Evolutionary conservation across 2,113 vertebrate genomes (phyloP), one percentile per base, ranked within the genome.

Genomic region (Actenoides hombroni): DNA sequence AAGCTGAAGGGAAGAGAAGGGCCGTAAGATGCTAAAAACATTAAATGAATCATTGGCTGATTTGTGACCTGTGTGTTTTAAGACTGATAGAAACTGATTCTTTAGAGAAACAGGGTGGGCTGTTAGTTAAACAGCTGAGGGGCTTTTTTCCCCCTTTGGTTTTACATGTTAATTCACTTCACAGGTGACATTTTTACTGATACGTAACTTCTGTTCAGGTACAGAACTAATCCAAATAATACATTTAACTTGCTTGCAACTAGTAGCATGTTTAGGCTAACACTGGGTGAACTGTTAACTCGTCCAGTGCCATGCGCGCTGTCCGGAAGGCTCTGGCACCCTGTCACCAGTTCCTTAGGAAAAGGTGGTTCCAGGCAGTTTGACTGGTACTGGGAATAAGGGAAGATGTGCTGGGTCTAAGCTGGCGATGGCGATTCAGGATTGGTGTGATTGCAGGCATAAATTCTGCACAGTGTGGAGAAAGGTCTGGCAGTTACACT

Each of bases 31-130:
- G 37, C 46, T 83, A 51, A 92, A 95, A 88, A 54, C 77, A 60
- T 92, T 44, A 88, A 95, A 90, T 46, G 63, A 59, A 40, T 83
- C 63, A 54, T 63, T 59, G 56, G 64, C 83, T 93, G 68, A 86
- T 83, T 61, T 0, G 7, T 92, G 90, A 93, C 71, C 85, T 16
- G 16, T 76, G 56, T 68, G 29, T 95, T 31, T 39, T 44, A 77
- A 79, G 37, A 82, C 46, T 64, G 71, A 68, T 77, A 29, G 10
- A 61, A 53, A 42, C 37, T 33, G 49, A 83, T 88, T 88, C 61
- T 91, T 92, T 85, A 70, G 76, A 83, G 82, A 88, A 74, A 49
- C 8, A 39, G 25, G 26, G 68, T 51, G 15, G 7, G 54, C 40
- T 85, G 9, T 65, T 88, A 46, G 76, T 71, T 61, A 46, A 92